A percentile compares a stretch with the other conserved stretches of the same genome.
Evolutionary conservation across 1,140 invertebrate genomes (phyloP).

Genomic region (Diploscapter pachys): DNA sequence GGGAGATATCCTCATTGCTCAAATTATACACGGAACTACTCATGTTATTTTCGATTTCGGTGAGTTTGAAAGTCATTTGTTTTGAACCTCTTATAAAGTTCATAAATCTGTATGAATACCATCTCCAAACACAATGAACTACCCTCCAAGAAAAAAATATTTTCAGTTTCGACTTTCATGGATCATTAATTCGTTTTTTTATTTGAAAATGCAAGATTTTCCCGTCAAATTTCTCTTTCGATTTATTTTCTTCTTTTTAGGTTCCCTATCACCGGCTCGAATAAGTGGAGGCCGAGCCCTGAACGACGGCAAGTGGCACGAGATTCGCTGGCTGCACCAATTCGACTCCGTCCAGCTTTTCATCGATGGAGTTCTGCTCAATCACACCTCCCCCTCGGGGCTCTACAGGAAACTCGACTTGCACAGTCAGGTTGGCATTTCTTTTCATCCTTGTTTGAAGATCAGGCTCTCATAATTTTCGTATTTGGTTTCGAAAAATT

Average conservation of each 20-base stretch:
- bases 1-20: conserved; percentile 54
- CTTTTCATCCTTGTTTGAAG: too few species aligned
- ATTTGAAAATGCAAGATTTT: conserved; percentile 16
- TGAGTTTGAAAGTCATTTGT: conserved; percentile 25
- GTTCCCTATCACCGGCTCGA: conserved; percentile 29
- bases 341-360: conserved; percentile 56
- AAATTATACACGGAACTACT: conserved; percentile 44
- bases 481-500: too few species aligned
- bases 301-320: conserved; percentile 54
- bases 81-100: not conserved
- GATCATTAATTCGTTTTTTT: not conserved
- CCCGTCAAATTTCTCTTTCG: not conserved
- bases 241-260: conserved; percentile 13
- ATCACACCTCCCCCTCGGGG: conserved; percentile 49
- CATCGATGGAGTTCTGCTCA: conserved; percentile 51
- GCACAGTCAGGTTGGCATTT: conserved; percentile 36
- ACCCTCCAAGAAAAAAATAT: not conserved
- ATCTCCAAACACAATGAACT: too few species aligned
- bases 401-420: conserved; percentile 55
- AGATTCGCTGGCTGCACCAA: conserved; percentile 54
- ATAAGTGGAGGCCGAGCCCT: conserved; percentile 48
- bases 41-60: conserved; percentile 57
- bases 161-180: conserved; percentile 4
- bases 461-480: too few species aligned
- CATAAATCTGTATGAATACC: too few species aligned